phyloP scores from a whole-genome alignment of 2,888 invertebrate species.

The Rapana venosa region DNA sequence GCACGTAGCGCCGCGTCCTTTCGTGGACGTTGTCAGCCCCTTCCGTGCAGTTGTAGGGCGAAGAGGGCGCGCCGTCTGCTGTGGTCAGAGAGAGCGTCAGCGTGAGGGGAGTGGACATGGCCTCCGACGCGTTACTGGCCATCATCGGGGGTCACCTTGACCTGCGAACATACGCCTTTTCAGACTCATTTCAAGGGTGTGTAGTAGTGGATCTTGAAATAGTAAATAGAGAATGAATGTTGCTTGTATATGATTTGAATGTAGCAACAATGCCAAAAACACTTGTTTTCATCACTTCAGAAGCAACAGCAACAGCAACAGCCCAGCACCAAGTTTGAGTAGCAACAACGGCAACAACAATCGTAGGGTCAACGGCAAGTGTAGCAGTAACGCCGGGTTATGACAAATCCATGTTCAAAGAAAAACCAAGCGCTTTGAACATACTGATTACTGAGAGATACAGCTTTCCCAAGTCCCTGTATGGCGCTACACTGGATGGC shows the following conservation, averaged over 20 bases:
- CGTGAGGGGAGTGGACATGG: neutral
- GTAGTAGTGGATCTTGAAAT: neutral
- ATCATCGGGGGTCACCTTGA: neutral
- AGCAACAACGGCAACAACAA: too few relatives aligned
- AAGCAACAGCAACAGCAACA: too few relatives aligned
- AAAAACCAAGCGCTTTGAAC: too few relatives aligned
- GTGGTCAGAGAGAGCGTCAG: neutral
- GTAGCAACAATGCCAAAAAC: too few relatives aligned
- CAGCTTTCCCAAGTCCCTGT: too few relatives aligned
- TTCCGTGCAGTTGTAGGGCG: constrained; percentile 1
- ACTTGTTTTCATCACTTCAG: too few relatives aligned
- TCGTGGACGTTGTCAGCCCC: constrained; percentile 59
- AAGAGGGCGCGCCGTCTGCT: neutral
- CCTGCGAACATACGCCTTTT: neutral
- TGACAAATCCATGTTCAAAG: too few relatives aligned
- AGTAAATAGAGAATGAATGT: neutral
- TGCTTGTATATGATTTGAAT: neutral
- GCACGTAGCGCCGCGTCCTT: constrained; percentile 54
- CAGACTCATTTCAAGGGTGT: neutral
- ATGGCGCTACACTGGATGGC: too few relatives aligned
- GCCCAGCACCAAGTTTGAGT: too few relatives aligned
- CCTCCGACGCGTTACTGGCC: neutral
- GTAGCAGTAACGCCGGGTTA: too few relatives aligned
- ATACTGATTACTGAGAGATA: too few relatives aligned
- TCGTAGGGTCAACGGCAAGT: too few relatives aligned